Evolutionary conservation across 1,140 invertebrate genomes (phyloP).

Genomic region (Drosophila varians): DNA sequence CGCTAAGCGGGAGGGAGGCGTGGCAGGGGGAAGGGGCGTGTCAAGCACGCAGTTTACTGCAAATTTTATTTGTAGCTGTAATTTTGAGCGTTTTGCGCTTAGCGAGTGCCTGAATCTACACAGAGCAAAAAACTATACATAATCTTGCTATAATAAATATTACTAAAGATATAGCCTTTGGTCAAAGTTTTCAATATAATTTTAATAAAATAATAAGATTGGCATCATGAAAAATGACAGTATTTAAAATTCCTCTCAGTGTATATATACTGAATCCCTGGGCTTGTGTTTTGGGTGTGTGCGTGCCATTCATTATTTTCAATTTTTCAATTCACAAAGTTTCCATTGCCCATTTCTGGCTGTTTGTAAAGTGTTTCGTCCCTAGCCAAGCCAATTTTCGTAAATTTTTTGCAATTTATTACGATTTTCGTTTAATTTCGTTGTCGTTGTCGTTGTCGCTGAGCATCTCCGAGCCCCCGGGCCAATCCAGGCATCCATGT

Average conservation of each 20-base stretch:
- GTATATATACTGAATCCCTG: conserved; percentile 5
- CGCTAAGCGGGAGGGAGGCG: conserved; percentile 11
- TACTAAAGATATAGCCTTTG: no score
- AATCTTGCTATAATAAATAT: no score
- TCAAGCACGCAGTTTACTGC: conserved; percentile 56
- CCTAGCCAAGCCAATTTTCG: conserved; percentile 64
- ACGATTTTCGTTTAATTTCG: conserved; percentile 76
- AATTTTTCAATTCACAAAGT: conserved; percentile 78
- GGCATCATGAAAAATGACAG: no score
- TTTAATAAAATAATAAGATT: no score
- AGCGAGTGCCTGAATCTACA: conserved; percentile 49
- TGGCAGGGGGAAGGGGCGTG: conserved; percentile 11
- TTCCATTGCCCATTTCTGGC: conserved; percentile 46
- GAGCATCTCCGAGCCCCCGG: conserved; percentile 24
- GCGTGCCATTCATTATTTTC: conserved; percentile 76
- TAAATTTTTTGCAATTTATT: conserved; percentile 78
- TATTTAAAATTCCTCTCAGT: background rate
- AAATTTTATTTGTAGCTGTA: conserved; percentile 76
- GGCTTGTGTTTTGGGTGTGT: conserved; percentile 22
- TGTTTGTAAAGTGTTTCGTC: conserved; percentile 28
- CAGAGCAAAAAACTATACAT: background rate
- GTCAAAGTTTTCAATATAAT: no score
- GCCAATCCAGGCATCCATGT: conserved; percentile 20
- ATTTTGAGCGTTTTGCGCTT: conserved; percentile 76
- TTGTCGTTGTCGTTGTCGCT: conserved; percentile 49